Conservation (phyloP, 2,888 invertebrate genomes). For the Orchestes rusci region DNA sequence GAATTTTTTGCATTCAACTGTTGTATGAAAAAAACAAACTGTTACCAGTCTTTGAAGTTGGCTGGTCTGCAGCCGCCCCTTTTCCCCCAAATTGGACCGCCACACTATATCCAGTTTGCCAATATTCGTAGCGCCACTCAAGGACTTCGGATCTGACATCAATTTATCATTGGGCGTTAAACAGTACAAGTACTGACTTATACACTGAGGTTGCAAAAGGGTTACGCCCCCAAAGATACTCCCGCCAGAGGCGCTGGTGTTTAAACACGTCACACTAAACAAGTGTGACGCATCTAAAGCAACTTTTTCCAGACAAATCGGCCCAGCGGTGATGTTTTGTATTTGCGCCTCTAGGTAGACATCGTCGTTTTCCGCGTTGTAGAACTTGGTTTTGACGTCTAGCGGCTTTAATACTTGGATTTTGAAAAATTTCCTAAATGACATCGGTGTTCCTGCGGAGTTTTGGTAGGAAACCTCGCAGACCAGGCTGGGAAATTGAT, state of each 20-base stretch:
- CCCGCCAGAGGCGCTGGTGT: constrained; percentile 56
- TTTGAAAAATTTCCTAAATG: constrained; percentile 95
- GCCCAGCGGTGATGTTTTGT: constrained; percentile 89
- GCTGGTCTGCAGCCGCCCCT: constrained; percentile 93
- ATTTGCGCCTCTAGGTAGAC: constrained; percentile 66
- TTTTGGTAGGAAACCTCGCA: constrained; percentile 92
- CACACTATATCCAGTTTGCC: constrained; percentile 98
- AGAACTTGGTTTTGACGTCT: constrained; percentile 98
- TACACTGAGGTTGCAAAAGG: constrained; percentile 79
- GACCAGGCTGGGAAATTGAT: constrained; percentile 60
- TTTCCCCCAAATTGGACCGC: constrained; percentile 94
- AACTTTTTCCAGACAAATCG: constrained; percentile 92
- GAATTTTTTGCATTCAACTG: constrained; percentile 30
- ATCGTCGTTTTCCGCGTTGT: constrained; percentile 83
- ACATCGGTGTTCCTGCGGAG: constrained; percentile 65
- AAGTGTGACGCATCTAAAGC: constrained; percentile 85
- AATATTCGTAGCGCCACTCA: constrained; percentile 79
- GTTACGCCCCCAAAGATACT: constrained; percentile 76
- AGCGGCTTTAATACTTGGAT: constrained; percentile 96
- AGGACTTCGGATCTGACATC: constrained; percentile 65
- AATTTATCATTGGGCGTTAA: constrained; percentile 74
- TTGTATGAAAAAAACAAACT: not conserved
- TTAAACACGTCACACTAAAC: constrained; percentile 72
- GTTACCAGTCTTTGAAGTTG: constrained; percentile 82
- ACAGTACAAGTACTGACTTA: constrained; percentile 92